phyloP scores from a whole-genome alignment of 2,888 invertebrate species.

The Thera obeliscata region DNA sequence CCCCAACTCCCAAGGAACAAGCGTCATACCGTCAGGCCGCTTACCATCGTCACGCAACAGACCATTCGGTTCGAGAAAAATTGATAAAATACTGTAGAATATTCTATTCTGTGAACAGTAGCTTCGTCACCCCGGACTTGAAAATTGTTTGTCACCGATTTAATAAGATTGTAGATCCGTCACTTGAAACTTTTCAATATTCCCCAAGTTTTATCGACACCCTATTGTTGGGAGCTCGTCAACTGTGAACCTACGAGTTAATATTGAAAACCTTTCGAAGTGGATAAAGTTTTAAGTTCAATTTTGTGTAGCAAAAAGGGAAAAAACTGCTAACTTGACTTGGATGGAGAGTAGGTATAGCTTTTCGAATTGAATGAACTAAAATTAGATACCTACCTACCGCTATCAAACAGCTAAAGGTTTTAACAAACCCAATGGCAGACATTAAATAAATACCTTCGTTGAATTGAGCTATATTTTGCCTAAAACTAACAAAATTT shows the following conservation, averaged over 20 bases:
- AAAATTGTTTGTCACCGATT: slow-evolving; percentile 31
- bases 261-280: slow-evolving; percentile 17
- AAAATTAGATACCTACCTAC: no score
- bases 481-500: slow-evolving; percentile 6
- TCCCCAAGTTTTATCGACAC: slow-evolving; percentile 31
- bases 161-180: slow-evolving; percentile 31
- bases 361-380: no score
- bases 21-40: no score
- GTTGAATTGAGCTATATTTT: background rate
- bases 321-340: background rate
- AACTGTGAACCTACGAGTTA: slow-evolving; percentile 20
- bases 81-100: background rate
- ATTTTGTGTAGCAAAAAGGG: background rate
- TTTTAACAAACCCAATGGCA: background rate
- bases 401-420: background rate
- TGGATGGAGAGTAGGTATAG: no score
- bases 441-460: background rate
- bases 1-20: no score
- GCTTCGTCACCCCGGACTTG: background rate
- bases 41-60: no score
- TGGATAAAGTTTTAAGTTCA: background rate
- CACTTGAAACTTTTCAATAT: slow-evolving; percentile 34
- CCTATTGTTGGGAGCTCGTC: slow-evolving; percentile 28
- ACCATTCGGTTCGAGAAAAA: no score
- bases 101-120: background rate